Percentiles rank a stretch among this genome's conserved stretches.
phyloP scores from a whole-genome alignment of 2,888 invertebrate species.

The Habroteleia sp. region DNA sequence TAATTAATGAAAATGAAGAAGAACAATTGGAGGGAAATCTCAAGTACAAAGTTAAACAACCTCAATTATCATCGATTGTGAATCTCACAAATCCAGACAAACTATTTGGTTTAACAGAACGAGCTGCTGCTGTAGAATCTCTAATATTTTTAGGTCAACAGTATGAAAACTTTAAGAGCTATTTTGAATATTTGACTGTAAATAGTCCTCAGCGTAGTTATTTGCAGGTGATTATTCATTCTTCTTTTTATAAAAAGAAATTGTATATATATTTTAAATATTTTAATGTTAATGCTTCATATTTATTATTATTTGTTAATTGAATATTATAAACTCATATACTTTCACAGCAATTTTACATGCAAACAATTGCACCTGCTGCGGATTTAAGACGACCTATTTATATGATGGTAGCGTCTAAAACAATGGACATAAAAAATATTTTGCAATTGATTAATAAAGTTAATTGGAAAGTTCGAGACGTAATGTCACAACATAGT shows the following conservation, averaged over 20 bases:
- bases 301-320: too few species aligned
- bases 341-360: constrained; percentile 85
- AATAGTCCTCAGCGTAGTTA: constrained; percentile 84
- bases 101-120: constrained; percentile 90
- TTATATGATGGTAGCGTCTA: constrained; percentile 92
- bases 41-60: constrained; percentile 82
- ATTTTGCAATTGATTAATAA: constrained; percentile 93
- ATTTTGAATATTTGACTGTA: constrained; percentile 91
- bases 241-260: too few species aligned
- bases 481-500: constrained; percentile 97
- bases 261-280: too few species aligned
- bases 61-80: constrained; percentile 85
- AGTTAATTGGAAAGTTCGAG: constrained; percentile 97
- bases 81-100: constrained; percentile 86
- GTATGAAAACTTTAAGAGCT: constrained; percentile 90
- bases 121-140: constrained; percentile 96
- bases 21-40: constrained; percentile 74
- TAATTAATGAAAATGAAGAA: constrained; percentile 80
- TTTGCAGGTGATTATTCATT: constrained; percentile 83
- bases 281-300: constrained; percentile 1
- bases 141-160: constrained; percentile 94
- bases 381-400: constrained; percentile 90
- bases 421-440: constrained; percentile 88
- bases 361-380: constrained; percentile 88
- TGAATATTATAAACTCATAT: constrained; percentile 1